These are phyloP conservation scores for Mizuhopecten yessoensis DNA, from an alignment of 1,140 invertebrate genomes.

Conservation along the genomic window DNA sequence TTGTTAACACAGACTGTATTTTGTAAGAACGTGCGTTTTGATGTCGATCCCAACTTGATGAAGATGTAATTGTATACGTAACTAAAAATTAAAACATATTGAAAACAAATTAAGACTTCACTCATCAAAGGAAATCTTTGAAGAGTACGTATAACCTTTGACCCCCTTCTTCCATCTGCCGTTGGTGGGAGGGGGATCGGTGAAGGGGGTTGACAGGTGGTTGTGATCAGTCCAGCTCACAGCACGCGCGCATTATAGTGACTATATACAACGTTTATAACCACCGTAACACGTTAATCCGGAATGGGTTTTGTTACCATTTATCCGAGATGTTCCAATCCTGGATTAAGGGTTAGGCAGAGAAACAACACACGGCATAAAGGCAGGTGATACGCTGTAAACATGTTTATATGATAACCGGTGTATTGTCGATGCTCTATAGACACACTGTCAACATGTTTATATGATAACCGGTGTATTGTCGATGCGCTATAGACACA, in stretches of 20 bases:
- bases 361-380: not conserved
- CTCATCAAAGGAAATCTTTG: not conserved
- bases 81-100: conserved; percentile 34
- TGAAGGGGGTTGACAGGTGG: not conserved
- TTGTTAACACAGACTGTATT: not conserved
- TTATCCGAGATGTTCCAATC: not conserved
- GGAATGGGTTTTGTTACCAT: not conserved
- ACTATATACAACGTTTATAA: no score
- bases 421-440: not conserved
- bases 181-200: not conserved
- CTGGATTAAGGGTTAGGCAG: not conserved
- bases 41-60: not conserved
- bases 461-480: not conserved
- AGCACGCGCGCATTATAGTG: not conserved
- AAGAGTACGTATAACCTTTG: not conserved
- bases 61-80: not conserved
- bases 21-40: conserved; percentile 2
- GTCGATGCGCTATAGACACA: not conserved
- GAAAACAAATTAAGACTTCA: not conserved
- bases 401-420: not conserved
- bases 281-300: not conserved
- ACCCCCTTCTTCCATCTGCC: not conserved
- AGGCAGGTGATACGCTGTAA: not conserved
- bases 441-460: not conserved
- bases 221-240: not conserved